Conservation (phyloP, 2,113 vertebrate genomes). For the Calidris pygmaea region DNA sequence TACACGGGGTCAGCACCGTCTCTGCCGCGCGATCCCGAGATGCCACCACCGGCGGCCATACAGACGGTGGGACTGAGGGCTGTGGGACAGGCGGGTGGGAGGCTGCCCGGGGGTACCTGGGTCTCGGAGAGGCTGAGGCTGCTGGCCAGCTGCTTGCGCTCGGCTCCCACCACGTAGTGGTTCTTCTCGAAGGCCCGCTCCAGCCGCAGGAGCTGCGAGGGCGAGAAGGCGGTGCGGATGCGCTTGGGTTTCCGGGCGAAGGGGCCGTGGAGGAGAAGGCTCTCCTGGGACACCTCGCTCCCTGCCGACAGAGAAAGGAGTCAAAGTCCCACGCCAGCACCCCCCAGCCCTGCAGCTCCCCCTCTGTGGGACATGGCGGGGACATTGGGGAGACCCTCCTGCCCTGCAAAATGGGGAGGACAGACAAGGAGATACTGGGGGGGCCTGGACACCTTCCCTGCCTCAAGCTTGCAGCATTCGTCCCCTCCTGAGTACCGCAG, state of each 20-base stretch:
- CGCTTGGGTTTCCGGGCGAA: conserved; percentile 95
- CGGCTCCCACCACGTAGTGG: conserved; percentile 95
- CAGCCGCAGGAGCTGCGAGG: conserved; percentile 93
- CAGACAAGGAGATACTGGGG: fast-evolving
- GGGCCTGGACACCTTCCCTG: fast-evolving
- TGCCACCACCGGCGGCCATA: neutral
- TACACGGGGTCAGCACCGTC: fast-evolving
- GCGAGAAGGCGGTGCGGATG: conserved; percentile 96
- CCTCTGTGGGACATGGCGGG: fast-evolving
- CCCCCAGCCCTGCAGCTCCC: no score
- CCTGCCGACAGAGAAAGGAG: conserved; percentile 66
- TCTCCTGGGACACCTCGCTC: conserved; percentile 90
- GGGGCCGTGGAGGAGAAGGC: conserved; percentile 92
- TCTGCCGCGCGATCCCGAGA: fast-evolving
- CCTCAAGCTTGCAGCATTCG: fast-evolving
- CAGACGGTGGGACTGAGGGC: fast-evolving
- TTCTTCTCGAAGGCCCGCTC: conserved; percentile 98
- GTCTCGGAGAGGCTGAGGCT: conserved; percentile 94
- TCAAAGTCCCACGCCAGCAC: neutral
- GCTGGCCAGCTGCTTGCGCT: conserved; percentile 94
- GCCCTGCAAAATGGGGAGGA: neutral
- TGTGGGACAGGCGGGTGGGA: neutral
- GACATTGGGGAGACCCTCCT: neutral
- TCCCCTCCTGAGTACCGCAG: fast-evolving
- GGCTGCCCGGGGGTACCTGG: conserved; percentile 75